These are phyloP conservation scores for Lottia gigantea DNA, from an alignment of 2,888 invertebrate species.

Conservation along the genomic window DNA sequence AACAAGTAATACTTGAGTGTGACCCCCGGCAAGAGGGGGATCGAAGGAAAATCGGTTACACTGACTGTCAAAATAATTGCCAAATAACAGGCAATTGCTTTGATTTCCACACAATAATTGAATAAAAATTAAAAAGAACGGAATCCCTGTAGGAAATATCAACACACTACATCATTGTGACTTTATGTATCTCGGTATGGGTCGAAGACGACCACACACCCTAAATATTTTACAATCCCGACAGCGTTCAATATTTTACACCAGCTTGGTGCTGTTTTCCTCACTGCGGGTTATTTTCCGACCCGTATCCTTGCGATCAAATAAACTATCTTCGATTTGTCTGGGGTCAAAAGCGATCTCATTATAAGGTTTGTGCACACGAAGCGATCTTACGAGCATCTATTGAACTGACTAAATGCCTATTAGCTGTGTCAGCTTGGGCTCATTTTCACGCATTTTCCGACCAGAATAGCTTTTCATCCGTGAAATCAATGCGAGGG, in stretches of 20 bases:
- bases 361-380: slow-evolving; percentile 9
- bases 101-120: background rate
- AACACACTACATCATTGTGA: background rate
- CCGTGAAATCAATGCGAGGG: slow-evolving; percentile 38
- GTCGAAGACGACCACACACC: slow-evolving; percentile 1
- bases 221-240: background rate
- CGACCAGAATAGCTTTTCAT: slow-evolving; percentile 26
- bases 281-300: slow-evolving; percentile 12
- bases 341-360: slow-evolving; percentile 4
- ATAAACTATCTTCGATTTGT: background rate
- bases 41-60: background rate
- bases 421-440: slow-evolving; percentile 37
- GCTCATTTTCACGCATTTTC: slow-evolving; percentile 38
- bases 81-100: background rate
- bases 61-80: slow-evolving; percentile 7
- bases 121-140: background rate
- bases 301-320: slow-evolving; percentile 3
- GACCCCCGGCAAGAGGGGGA: background rate
- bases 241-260: background rate
- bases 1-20: background rate
- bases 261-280: background rate
- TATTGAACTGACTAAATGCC: slow-evolving; percentile 40
- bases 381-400: slow-evolving; percentile 23
- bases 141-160: background rate
- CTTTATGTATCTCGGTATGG: background rate